These are phyloP conservation scores for Cervus canadensis DNA, from an alignment of 2,113 vertebrate genomes.

Conservation along the genomic window DNA sequence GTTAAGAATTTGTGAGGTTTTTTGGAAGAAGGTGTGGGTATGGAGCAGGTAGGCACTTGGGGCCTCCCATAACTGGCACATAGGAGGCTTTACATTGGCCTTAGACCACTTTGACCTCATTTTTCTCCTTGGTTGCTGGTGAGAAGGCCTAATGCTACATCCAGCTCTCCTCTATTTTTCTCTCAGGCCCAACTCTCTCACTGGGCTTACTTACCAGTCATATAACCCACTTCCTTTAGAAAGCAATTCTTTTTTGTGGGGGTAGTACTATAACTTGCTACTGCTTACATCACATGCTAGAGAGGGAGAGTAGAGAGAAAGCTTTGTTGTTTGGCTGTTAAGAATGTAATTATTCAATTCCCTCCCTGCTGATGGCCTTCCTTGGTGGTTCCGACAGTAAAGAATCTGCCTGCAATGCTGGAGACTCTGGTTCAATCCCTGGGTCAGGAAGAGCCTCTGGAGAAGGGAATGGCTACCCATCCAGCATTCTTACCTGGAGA, in stretches of 20 bases:
- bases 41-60: rapidly evolving
- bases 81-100: not conserved
- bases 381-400: not conserved
- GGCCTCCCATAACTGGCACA: not conserved
- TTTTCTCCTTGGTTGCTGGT: not conserved
- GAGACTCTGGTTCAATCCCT: not conserved
- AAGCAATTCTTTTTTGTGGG: not conserved
- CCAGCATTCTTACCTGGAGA: not conserved
- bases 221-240: not conserved
- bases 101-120: not conserved
- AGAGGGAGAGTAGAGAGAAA: not conserved
- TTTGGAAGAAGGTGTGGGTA: not conserved
- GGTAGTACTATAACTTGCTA: not conserved
- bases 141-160: not conserved
- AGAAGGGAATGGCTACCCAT: not conserved
- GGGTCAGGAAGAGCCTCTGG: not conserved
- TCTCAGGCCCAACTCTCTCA: not conserved
- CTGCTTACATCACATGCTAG: not conserved
- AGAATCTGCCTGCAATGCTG: not conserved
- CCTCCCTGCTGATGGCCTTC: not conserved
- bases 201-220: not conserved
- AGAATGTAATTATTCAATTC: not conserved
- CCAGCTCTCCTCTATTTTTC: not conserved
- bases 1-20: not conserved
- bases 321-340: not conserved